phyloP scores from a whole-genome alignment of 2,113 vertebrate genomes.

The human region DNA sequence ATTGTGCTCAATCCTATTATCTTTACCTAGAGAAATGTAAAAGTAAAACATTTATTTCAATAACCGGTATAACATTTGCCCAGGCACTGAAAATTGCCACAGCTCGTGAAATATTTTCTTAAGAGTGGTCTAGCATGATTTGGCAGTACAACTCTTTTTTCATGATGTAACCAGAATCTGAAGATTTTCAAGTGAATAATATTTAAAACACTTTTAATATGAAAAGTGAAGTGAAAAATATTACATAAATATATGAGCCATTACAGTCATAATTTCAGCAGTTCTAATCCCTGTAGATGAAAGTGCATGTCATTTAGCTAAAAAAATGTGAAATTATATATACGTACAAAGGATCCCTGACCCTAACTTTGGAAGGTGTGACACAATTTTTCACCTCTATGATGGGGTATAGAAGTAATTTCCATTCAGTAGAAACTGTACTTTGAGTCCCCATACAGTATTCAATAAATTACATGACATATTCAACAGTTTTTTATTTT shows the following conservation, averaged over 20 bases:
- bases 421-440: too few species aligned
- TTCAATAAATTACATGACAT: too few species aligned
- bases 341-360: background rate
- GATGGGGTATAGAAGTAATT: too few species aligned
- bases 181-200: background rate
- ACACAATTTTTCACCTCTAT: too few species aligned
- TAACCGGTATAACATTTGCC: background rate
- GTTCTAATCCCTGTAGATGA: constrained; percentile 6
- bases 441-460: too few species aligned
- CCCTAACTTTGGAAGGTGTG: too few species aligned
- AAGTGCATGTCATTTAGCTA: background rate
- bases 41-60: background rate
- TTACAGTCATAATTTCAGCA: constrained; percentile 1
- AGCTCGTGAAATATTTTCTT: constrained; percentile 16
- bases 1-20: too few species aligned
- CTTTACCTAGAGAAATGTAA: background rate
- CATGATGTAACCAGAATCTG: background rate
- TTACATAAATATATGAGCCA: background rate
- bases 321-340: background rate
- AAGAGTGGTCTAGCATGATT: background rate
- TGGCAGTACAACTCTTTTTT: background rate
- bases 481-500: too few species aligned
- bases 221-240: background rate
- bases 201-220: background rate
- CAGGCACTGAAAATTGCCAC: background rate